These are phyloP conservation scores for Drosophila engyochracea DNA, from an alignment of 2,888 invertebrate species.

Conservation along the genomic window DNA sequence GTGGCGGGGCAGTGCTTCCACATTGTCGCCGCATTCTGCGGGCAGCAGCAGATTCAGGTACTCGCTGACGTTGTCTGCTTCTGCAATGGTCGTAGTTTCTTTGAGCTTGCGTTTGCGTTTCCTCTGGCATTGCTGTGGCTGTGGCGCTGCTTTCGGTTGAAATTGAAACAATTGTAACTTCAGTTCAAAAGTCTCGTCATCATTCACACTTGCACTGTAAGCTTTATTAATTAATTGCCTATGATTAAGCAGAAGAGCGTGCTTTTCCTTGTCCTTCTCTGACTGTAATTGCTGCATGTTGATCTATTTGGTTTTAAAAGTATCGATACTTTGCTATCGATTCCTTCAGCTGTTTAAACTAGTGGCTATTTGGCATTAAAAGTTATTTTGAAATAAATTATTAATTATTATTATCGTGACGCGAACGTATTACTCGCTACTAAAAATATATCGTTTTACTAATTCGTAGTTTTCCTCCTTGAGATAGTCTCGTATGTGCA, in stretches of 20 bases:
- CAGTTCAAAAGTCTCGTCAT: constrained; percentile 47
- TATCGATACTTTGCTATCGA: constrained; percentile 21
- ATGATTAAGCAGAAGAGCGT: constrained; percentile 77
- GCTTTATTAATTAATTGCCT: constrained; percentile 68
- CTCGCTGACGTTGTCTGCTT: constrained; percentile 21
- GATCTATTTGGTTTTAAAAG: not conserved
- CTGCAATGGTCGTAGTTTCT: not conserved
- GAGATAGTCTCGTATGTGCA: constrained; percentile 23
- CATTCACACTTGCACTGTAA: constrained; percentile 35
- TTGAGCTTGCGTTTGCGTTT: constrained; percentile 51
- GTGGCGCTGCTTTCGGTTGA: constrained; percentile 38
- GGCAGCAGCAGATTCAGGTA: constrained; percentile 55
- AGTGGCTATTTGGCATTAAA: not conserved
- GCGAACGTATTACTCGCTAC: not conserved
- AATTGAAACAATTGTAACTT: constrained; percentile 74
- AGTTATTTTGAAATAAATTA: not conserved
- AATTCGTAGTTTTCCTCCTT: constrained; percentile 1
- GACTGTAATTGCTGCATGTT: constrained; percentile 64
- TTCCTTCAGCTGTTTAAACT: not conserved
- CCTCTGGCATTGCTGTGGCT: constrained; percentile 3
- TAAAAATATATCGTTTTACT: not conserved
- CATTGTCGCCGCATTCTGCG: not conserved
- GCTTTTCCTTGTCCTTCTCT: constrained; percentile 19
- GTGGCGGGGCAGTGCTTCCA: constrained; percentile 46
- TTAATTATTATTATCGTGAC: not conserved